Base-by-base conservation (phyloP, 2,797 vertebrate genomes). In the Centroberyx gerrardi region DNA sequence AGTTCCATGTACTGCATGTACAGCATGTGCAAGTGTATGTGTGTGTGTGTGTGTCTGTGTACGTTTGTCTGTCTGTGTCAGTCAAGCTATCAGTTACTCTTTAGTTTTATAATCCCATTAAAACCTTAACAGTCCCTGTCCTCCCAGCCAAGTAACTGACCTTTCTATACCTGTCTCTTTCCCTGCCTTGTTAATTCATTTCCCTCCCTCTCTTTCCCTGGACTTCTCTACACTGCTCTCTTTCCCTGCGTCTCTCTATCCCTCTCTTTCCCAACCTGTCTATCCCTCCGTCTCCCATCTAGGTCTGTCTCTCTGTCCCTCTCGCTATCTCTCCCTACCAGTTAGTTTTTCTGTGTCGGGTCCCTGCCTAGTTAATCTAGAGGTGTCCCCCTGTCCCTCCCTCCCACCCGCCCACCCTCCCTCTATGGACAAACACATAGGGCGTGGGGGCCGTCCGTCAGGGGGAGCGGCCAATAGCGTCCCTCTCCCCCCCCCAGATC, bases 401-500 rank as follows among this genome's bases (percentile, higher is more conserved):
- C 93, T 83, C 92, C 94, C 93, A 68, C 90, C 94, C 93, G 84
- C 94, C 94, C 91, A 89, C 94, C 94, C 94, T 92, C 94, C 92
- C 92, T 90, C 90, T 93, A 94, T 95, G 94, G 93, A 94, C 93
- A 94, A 93, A 95, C 94, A 95, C 94, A 95, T 89, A 94, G 95
- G 95, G 95, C 89, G 91, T 95, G 94, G 94, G 94, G 94, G 93
- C 95, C 91, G 93, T 95, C 94, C 93, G 90, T 95, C 93, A 94
- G 94, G 94, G 94, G 93, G 93, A 93, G 94, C 88, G 91, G 93
- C 94, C 94, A 92, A 91, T 92, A 90, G 90, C 90, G 76, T 94
- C 95, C 94, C 94, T 93, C 91, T 95, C 95, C 96, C 95, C 96
- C 96, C 96, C 96, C 95, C 96, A 95, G 79, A 95, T 95, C 96